A percentile compares a stretch with the other conserved stretches of the same genome.
These are phyloP conservation scores for rat (Rattus norvegicus) DNA, from an alignment of 2,113 vertebrate species.

Conservation along the genomic window DNA sequence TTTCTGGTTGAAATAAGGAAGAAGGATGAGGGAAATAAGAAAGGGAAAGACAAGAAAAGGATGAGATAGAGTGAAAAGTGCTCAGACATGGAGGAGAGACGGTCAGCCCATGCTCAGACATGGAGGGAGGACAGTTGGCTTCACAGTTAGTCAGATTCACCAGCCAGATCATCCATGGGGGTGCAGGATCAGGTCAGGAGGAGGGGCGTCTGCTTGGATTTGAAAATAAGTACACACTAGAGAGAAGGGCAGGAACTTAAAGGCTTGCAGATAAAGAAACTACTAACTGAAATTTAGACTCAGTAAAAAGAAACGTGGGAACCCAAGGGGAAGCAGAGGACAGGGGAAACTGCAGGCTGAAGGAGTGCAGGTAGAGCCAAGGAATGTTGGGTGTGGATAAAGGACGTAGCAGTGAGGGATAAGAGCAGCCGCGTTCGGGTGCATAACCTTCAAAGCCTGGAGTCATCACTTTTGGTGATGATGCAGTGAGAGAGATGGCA, in stretches of 20 bases:
- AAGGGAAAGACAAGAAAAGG: conserved; percentile 15
- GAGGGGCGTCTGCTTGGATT: not conserved
- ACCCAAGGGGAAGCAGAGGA: not conserved
- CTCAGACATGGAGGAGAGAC: no score
- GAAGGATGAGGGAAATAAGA: not conserved
- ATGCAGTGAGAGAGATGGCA: not conserved
- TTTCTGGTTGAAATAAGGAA: not conserved
- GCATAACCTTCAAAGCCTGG: not conserved
- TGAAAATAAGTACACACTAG: not conserved
- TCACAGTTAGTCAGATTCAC: not conserved
- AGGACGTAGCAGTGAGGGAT: not conserved
- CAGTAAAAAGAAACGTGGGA: not conserved
- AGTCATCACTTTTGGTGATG: not conserved
- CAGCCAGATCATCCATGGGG: not conserved
- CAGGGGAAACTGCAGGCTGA: not conserved
- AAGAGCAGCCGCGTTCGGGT: not conserved
- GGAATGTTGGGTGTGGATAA: not conserved
- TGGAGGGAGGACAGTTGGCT: not conserved
- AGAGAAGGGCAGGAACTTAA: not conserved
- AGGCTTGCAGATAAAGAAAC: conserved; percentile 19
- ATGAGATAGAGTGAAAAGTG: not conserved
- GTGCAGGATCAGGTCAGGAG: not conserved
- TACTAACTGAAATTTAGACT: conserved; percentile 35
- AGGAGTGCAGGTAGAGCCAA: not conserved
- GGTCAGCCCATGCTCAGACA: not conserved